Evolutionary conservation across 1,140 invertebrate species (phyloP).

Genomic region (Wasmannia auropunctata): DNA sequence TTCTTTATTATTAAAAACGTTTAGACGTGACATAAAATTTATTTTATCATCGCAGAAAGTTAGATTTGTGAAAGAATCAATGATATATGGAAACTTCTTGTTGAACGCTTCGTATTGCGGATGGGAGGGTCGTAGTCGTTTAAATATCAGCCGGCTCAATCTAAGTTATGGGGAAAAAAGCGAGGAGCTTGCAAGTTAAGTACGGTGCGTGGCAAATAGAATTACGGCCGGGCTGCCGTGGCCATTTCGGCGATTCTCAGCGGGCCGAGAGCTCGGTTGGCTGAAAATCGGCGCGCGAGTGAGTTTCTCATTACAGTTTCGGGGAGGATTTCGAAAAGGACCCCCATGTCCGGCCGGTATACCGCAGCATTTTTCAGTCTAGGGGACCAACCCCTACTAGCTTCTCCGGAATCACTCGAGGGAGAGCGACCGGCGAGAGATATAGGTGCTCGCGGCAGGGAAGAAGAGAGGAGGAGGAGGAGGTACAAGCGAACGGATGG

Average conservation of each 20-base stretch:
- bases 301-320: slow-evolving; percentile 75
- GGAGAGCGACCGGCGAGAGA: slow-evolving; percentile 66
- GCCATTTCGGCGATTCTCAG: slow-evolving; percentile 44
- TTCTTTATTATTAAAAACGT: not conserved
- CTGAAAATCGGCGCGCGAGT: slow-evolving; percentile 65
- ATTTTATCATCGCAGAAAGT: not conserved
- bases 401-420: slow-evolving; percentile 70
- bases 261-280: slow-evolving; percentile 46
- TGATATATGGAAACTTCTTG: not conserved
- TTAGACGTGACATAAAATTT: not conserved
- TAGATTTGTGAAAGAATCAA: not conserved
- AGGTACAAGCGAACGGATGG: too few relatives aligned
- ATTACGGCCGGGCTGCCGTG: slow-evolving; percentile 50
- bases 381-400: slow-evolving; percentile 73
- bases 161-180: slow-evolving; percentile 46
- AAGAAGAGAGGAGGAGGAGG: slow-evolving; percentile 58
- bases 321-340: slow-evolving; percentile 78
- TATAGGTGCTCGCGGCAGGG: slow-evolving; percentile 53
- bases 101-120: slow-evolving; percentile 21
- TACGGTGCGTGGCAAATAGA: slow-evolving; percentile 40
- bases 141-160: slow-evolving; percentile 29
- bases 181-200: not conserved
- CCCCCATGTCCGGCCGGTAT: slow-evolving; percentile 73
- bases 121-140: not conserved
- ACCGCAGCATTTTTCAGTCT: slow-evolving; percentile 82